Base-by-base conservation (phyloP, 2,797 vertebrate species). In the Mormyrops boulengeri region DNA sequence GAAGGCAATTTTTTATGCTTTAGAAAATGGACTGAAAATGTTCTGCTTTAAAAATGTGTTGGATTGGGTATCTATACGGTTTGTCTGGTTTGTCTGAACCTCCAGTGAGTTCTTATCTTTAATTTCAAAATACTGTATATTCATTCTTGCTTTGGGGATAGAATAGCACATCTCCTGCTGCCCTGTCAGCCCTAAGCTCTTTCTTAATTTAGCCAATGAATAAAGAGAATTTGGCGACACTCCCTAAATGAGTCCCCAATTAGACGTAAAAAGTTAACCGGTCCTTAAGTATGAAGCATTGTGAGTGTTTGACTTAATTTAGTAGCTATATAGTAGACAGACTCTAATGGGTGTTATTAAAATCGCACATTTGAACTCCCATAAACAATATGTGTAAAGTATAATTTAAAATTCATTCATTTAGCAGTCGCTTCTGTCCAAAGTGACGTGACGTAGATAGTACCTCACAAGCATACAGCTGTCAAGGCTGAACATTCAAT, bases 101-200 rank as follows among this genome's bases (percentile, higher is more conserved):
- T 47, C 41, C 55, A 66, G 6, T 88, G 22, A 49, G 38, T 66
- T 88, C 41, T 88, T 88, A 60, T 66, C 19, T 88, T 88, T 69
- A 22, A 66, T 69, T 88, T 12, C 22, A 57, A 26, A 66, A n/a
- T 62, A 62, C 8, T 34, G 22, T 7, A 62, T 41, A 73, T 82
- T 82, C 66, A 77, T 41, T 80, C 19, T 55, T 26, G 66, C 26
- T 80, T 52, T 26, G 34, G 85, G 69, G 49, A 80, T 7, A 80
- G 49, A 80, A 55, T 17, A 41, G 4, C 26, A 52, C 47, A 55
- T 9, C 22, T 88, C 34, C 49, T 77, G 69, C 12, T 88, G 19
- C 44, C 41, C 14, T 19, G 55, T 38, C 85, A 57, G 53, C 57
- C 52, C 17, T 34, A 57, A n/a, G 52, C 6, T 9, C 52, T 41